phyloP scores from a whole-genome alignment of 2,113 vertebrate genomes.

The Pan troglodytes region DNA sequence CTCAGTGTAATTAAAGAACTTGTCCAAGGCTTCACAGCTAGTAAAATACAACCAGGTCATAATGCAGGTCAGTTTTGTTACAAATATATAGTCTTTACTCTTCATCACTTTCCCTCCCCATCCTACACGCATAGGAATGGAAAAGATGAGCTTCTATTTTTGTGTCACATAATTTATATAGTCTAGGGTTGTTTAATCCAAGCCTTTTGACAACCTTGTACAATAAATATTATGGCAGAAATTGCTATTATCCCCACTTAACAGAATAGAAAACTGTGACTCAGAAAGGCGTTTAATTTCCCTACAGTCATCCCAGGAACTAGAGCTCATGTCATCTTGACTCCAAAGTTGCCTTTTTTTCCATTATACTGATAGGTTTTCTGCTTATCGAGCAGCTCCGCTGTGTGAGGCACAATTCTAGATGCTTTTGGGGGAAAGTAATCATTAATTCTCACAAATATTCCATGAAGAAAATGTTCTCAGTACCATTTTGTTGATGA shows the following conservation, averaged over 20 bases:
- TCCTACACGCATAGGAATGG: background rate
- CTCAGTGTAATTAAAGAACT: background rate
- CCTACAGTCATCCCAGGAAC: background rate
- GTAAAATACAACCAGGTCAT: background rate
- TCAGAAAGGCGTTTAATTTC: background rate
- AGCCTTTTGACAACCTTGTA: background rate
- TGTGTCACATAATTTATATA: background rate
- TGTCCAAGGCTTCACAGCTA: background rate
- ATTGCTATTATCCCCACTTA: background rate
- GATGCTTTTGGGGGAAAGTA: background rate
- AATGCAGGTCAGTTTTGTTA: background rate
- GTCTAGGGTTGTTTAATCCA: background rate
- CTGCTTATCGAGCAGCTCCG: background rate
- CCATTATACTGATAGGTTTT: background rate
- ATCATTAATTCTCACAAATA: conserved; percentile 15
- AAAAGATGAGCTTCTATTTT: background rate
- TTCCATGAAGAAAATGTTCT: background rate
- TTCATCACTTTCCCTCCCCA: background rate
- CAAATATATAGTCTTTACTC: background rate
- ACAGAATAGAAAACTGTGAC: background rate
- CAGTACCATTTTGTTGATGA: background rate
- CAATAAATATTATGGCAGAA: background rate
- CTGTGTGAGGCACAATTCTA: background rate
- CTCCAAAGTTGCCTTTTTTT: background rate
- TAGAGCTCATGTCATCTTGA: background rate